Conservation (phyloP, 2,113 vertebrate species). For the Passerina amoena region DNA sequence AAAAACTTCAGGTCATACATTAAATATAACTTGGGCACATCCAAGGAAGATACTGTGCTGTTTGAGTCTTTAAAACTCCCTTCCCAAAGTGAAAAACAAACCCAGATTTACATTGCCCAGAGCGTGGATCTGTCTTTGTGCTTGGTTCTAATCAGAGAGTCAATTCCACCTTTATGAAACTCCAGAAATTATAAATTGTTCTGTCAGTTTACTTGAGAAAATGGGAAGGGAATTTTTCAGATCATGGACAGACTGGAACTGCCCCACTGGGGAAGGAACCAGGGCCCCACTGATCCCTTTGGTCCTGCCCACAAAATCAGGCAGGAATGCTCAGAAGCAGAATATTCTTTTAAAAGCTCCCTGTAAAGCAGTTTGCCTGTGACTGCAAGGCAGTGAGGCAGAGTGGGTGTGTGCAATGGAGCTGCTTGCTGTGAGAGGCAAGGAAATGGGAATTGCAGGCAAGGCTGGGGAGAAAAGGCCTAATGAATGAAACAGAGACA, state of each 20-base stretch:
- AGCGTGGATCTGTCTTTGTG: not conserved
- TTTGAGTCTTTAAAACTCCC: not conserved
- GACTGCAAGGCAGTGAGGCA: not conserved
- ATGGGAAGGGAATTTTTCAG: not conserved
- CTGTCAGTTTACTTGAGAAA: not conserved
- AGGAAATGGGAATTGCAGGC: constrained; percentile 58
- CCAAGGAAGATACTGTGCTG: not conserved
- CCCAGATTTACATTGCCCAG: not conserved
- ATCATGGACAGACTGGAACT: not conserved
- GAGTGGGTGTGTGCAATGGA: not conserved
- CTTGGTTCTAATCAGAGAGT: not conserved
- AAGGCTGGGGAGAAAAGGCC: not conserved
- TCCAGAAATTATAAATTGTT: not conserved
- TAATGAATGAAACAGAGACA: constrained; percentile 31
- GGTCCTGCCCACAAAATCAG: not conserved
- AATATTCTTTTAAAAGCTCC: not conserved
- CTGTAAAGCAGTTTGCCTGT: not conserved
- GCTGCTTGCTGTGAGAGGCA: not conserved
- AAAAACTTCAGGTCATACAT: not conserved
- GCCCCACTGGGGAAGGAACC: not conserved
- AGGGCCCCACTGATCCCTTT: not conserved
- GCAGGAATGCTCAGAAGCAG: not conserved
- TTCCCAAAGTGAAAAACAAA: not conserved
- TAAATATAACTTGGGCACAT: not conserved
- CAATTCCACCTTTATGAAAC: not conserved